A percentile compares a stretch with the other conserved stretches of the same genome.
These are phyloP conservation scores for Melanotaenia pygmaea DNA, from an alignment of 2,797 vertebrate genomes.

Conservation along the genomic window DNA sequence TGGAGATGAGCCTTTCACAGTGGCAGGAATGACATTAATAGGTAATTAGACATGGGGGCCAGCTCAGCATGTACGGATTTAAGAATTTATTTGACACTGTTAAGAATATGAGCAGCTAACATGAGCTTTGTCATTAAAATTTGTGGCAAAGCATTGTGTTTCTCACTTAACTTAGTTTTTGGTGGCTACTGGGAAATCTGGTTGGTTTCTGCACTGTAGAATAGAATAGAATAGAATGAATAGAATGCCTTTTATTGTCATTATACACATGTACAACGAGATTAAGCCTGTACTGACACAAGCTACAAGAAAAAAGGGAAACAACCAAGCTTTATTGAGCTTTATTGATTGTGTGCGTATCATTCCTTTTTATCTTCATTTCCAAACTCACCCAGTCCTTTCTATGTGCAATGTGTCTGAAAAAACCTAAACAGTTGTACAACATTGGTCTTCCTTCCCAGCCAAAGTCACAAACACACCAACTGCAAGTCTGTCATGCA, in stretches of 20 bases:
- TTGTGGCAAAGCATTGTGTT: neutral
- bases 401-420: slow-evolving; percentile 9
- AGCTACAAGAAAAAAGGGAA: slow-evolving; percentile 29
- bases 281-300: slow-evolving; percentile 57
- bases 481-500: slow-evolving; percentile 24
- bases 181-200: slow-evolving; percentile 56
- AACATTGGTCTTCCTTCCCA: slow-evolving; percentile 11
- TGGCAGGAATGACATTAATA: slow-evolving; percentile 66
- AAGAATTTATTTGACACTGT: slow-evolving; percentile 36
- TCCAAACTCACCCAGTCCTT: slow-evolving; percentile 10
- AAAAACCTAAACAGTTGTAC: slow-evolving; percentile 10
- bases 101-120: slow-evolving; percentile 12
- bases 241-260: no score
- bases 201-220: slow-evolving; percentile 54
- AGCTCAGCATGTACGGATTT: slow-evolving; percentile 20
- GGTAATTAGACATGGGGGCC: slow-evolving; percentile 64
- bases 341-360: slow-evolving; percentile 33
- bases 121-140: slow-evolving; percentile 24
- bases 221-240: no score
- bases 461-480: slow-evolving; percentile 18
- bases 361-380: slow-evolving; percentile 31
- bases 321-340: slow-evolving; percentile 42
- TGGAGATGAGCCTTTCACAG: slow-evolving; percentile 31
- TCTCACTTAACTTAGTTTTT: slow-evolving; percentile 31
- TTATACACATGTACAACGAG: no score